A percentile compares a stretch with the other conserved stretches of the same genome.
phyloP scores from a whole-genome alignment of 1,140 invertebrate genomes.

The Asbolus verrucosus region DNA sequence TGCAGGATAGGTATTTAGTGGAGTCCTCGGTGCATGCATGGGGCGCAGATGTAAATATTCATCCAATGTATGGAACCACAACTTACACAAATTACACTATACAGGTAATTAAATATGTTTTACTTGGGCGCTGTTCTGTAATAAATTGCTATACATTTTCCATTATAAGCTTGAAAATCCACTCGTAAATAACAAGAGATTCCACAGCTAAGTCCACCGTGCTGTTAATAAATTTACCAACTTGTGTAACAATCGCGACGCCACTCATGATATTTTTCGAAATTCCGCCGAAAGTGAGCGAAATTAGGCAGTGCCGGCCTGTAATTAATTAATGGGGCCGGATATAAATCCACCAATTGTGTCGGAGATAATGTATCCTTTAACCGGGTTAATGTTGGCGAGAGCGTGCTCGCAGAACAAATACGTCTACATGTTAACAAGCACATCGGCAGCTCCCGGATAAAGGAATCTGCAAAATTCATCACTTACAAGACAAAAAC shows the following conservation, averaged over 20 bases:
- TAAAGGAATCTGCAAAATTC: conserved; percentile 24
- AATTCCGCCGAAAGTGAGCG: too few relatives aligned
- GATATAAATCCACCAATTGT: too few relatives aligned
- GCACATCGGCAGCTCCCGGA: conserved; percentile 1
- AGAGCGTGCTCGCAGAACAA: too few relatives aligned
- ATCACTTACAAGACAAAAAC: conserved; percentile 33
- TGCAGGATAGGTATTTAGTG: conserved; percentile 20
- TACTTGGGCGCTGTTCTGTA: conserved; percentile 33
- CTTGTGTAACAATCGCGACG: conserved; percentile 19
- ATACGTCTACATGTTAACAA: not conserved
- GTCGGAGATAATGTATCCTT: too few relatives aligned
- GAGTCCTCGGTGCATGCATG: conserved; percentile 35
- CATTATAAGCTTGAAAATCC: conserved; percentile 42
- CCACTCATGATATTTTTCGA: not conserved
- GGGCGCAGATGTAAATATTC: conserved; percentile 45
- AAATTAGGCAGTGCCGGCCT: too few relatives aligned
- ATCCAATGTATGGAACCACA: conserved; percentile 38
- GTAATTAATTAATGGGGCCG: too few relatives aligned
- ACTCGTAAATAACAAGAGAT: conserved; percentile 43
- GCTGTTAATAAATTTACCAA: conserved; percentile 35
- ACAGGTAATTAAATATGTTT: conserved; percentile 49
- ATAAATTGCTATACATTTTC: conserved; percentile 42
- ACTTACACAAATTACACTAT: conserved; percentile 45
- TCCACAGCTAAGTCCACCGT: conserved; percentile 26
- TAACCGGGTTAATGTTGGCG: too few relatives aligned